Evolutionary conservation across 2,113 vertebrate genomes (phyloP).

Genomic region (Dendrocopos noguchii): DNA sequence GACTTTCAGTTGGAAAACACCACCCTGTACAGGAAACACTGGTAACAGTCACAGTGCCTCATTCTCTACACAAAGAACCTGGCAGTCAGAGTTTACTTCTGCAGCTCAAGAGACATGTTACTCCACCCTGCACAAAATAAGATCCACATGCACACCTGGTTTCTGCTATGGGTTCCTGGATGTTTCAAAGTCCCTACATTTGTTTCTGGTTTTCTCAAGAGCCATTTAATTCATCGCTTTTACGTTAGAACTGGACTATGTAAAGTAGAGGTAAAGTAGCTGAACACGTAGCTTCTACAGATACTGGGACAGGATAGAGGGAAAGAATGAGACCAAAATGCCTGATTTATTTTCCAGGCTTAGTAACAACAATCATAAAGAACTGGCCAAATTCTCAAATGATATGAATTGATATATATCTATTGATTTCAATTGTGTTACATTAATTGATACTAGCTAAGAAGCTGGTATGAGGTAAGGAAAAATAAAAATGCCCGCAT

Average conservation of each 20-base stretch:
- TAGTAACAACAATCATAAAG: constrained; percentile 1
- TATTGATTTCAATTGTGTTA: not conserved
- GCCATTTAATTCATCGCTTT: constrained; percentile 22
- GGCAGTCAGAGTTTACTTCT: constrained; percentile 16
- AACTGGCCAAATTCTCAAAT: not conserved
- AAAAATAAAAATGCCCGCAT: constrained; percentile 2
- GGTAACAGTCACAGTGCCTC: constrained; percentile 45
- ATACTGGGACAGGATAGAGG: constrained; percentile 57
- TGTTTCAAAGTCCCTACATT: constrained; percentile 37
- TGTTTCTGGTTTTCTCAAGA: not conserved
- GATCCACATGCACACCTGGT: constrained; percentile 12
- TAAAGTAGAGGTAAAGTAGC: constrained; percentile 38
- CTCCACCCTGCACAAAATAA: constrained; percentile 13
- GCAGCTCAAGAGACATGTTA: constrained; percentile 28
- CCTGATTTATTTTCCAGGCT: not conserved
- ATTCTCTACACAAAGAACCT: constrained; percentile 32
- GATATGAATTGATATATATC: not conserved
- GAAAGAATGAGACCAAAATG: constrained; percentile 33
- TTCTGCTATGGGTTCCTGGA: constrained; percentile 30
- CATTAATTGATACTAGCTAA: constrained; percentile 21
- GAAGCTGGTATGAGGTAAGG: constrained; percentile 25
- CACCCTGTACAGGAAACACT: constrained; percentile 47
- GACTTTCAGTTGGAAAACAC: constrained; percentile 4
- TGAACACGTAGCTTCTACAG: constrained; percentile 44
- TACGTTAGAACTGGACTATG: constrained; percentile 43